Evolutionary conservation across 2,888 invertebrate genomes (phyloP), one percentile per base, ranked within the genome.

Genomic region (Gastracanthus pulcherrimus): DNA sequence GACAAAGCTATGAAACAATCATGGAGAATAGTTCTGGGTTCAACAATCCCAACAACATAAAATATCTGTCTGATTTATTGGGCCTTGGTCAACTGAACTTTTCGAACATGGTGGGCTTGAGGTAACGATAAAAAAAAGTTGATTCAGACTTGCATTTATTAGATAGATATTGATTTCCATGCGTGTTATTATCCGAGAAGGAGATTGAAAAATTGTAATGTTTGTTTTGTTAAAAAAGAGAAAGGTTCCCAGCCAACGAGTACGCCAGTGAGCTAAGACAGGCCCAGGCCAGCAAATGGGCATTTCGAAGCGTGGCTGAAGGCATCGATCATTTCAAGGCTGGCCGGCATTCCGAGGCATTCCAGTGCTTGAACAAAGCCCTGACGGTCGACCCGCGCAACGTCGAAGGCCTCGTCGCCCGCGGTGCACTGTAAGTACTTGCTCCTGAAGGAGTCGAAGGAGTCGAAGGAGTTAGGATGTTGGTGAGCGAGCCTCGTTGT

Each of bases 311-410:
- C 89, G 98, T 98, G 31, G 97, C 98, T n/a, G 97, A 98, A 92
- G 98, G 98, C 31, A 98, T 98, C 87, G 96, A 97, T 89, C 96
- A 97, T 92, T 98, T 98, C 92, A 98, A 98, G 92, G 95, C 96
- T 64, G 98, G 98, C 62, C 94, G 97, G 87, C 97, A 97, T 91
- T 96, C 97, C 0, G 98, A 99, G 93, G 98, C 98, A 48, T 97
- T 98, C 92, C 98, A 98, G 90, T 97, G 97, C 89, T 93, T 98
- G 60, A 98, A 98, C 92, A 97, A 97, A 92, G 99, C 98, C 3
- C 92, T 99, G 70, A 96, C 95, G 90, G 98, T 98, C 87, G 98
- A 98, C 92, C 96, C 97, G 0, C 94, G 96, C 87, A 98, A 98
- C 92, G 97, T 98, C 1, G 98, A 98, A 92, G 98, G 97, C 34